Base-by-base conservation (phyloP, 2,113 vertebrate species). In the Anthoscopus minutus region DNA sequence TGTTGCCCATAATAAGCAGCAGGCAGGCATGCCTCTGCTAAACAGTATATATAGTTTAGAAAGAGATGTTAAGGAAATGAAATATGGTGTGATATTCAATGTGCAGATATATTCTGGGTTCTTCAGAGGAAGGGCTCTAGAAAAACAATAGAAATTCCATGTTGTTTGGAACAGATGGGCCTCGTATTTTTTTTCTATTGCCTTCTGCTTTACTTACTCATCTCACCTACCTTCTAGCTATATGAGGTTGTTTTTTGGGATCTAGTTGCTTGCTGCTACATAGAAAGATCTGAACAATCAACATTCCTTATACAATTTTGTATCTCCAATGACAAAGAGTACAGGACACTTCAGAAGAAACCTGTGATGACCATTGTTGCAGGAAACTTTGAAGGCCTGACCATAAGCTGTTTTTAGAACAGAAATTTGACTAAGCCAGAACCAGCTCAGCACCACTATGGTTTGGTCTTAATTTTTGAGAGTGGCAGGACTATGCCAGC, bases 381-480 rank as follows among this genome's bases (percentile, higher is more conserved):
- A 94, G 71, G 60, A 73, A 88, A 88, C n/a, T 82, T 76, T 47
- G 56, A 64, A 92, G 64, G 60, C 54, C 44, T 83, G 25, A 78
- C 58, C 69, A 40, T 69, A 65, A 83, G 67, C 47, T 86, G 82
- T 73, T 91, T 94, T 89, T 94, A 92, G 79, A 85, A 88, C 20
- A 93, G 88, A 95, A 88, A 94, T 88, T 13, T 93, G 58, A 94
- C 84, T 80, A 89, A 93, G 71, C n/a, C 56, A 85, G 64, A 83
- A 78, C 60, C 51, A 88, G 44, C 67, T 58, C 4, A 2, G 64
- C 60, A 88, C 40, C 51, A 53, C 38, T 40, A 72, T 51, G 76
- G 47, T 77, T 83, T 42, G 62, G 56, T 82, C 67, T 51, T 62
- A 42, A 42, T 51, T 82, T 92, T 5, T 71, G 44, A 94, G 47